A percentile compares a stretch with the other conserved stretches of the same genome.
phyloP scores from a whole-genome alignment of 2,113 vertebrate species.

The Climacteris rufus region DNA sequence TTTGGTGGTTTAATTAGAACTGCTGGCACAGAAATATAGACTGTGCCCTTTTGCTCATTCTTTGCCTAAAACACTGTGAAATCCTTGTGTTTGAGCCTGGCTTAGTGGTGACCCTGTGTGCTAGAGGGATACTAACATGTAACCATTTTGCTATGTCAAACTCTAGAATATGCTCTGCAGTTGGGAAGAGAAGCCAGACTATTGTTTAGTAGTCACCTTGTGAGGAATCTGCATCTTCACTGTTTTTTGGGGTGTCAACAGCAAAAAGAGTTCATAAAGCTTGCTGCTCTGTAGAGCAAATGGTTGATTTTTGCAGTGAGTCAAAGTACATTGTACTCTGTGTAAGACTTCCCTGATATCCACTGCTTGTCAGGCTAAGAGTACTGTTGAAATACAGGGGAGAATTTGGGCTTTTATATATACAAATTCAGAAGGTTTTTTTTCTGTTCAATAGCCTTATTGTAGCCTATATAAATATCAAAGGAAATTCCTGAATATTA shows the following conservation, averaged over 20 bases:
- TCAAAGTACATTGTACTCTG: not conserved
- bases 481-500: not conserved
- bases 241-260: not conserved
- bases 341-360: not conserved
- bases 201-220: not conserved
- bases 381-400: not conserved
- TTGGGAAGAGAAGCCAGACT: not conserved
- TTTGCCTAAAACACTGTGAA: not conserved
- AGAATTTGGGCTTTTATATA: not conserved
- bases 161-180: not conserved
- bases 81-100: not conserved
- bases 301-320: not conserved
- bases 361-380: not conserved
- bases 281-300: not conserved
- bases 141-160: not conserved
- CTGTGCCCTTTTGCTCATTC: not conserved
- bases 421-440: not conserved
- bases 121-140: not conserved
- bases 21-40: not conserved
- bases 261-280: not conserved
- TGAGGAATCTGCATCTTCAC: not conserved
- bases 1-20: not conserved
- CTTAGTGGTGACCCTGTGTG: not conserved
- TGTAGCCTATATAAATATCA: not conserved
- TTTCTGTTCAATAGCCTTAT: not conserved